phyloP scores from a whole-genome alignment of 2,888 invertebrate species.

The Pollenia angustigena region DNA sequence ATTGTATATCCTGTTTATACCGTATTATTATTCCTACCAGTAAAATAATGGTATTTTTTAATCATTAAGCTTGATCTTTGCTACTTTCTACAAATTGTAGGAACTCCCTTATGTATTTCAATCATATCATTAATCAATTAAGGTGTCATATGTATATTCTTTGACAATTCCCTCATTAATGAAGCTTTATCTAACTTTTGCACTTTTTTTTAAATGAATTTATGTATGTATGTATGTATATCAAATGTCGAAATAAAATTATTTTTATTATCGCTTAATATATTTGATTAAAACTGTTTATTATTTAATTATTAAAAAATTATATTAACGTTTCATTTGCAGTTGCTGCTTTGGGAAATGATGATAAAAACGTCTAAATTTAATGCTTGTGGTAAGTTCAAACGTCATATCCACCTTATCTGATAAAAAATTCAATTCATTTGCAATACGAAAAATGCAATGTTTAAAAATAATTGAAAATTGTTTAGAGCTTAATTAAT shows the following conservation, averaged over 20 bases:
- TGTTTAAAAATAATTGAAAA: too few species aligned
- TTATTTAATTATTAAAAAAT: slow-evolving; percentile 4
- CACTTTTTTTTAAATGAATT: too few species aligned
- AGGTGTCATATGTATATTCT: too few species aligned
- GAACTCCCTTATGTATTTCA: too few species aligned
- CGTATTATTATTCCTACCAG: too few species aligned
- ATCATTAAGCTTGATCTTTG: neutral
- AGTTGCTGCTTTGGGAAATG: slow-evolving; percentile 49
- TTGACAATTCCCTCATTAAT: too few species aligned
- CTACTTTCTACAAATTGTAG: neutral
- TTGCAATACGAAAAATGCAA: too few species aligned
- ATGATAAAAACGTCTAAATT: slow-evolving; percentile 47
- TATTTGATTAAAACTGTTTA: neutral
- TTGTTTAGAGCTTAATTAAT: too few species aligned
- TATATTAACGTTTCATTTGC: slow-evolving; percentile 15
- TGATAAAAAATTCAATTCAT: neutral
- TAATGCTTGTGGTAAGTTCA: slow-evolving; percentile 51
- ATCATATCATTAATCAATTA: too few species aligned
- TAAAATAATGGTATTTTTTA: neutral
- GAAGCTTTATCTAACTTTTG: too few species aligned
- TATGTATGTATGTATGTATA: too few species aligned
- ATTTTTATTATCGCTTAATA: neutral
- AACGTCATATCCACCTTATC: neutral
- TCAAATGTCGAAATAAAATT: neutral
- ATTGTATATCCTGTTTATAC: too few species aligned